Percentiles rank a stretch among this genome's conserved stretches.
Conservation (phyloP, 2,113 vertebrate species). For the Monopterus albus region DNA sequence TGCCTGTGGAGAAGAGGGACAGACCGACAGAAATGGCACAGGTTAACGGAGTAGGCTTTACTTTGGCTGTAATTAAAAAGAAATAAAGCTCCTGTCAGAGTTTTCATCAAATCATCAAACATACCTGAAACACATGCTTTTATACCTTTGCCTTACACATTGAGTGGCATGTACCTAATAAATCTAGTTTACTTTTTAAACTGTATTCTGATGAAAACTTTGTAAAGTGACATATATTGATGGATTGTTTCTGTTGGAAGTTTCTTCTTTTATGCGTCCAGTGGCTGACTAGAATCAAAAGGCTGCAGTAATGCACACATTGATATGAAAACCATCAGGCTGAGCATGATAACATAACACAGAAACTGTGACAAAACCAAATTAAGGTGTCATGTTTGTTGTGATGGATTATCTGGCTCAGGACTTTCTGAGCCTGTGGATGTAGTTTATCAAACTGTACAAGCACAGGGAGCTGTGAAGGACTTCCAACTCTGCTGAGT, state of each 20-base stretch:
- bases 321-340: conserved; percentile 2
- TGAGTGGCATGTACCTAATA: neutral
- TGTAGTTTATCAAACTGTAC: neutral
- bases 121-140: neutral
- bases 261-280: neutral
- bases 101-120: too few relatives aligned
- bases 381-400: conserved; percentile 40
- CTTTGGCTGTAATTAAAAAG: neutral
- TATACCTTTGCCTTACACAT: neutral
- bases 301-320: neutral
- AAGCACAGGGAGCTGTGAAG: neutral
- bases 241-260: neutral
- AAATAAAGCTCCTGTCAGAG: neutral
- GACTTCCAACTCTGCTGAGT: conserved; percentile 34
- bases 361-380: conserved; percentile 19
- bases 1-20: conserved; percentile 75
- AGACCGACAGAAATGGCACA: neutral
- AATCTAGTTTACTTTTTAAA: neutral
- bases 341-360: neutral
- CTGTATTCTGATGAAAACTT: neutral
- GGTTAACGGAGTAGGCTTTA: neutral
- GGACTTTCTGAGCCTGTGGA: neutral
- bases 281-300: neutral
- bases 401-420: conserved; percentile 42
- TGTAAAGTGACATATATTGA: neutral